phyloP scores from a whole-genome alignment of 2,113 vertebrate species.

The Numida meleagris region DNA sequence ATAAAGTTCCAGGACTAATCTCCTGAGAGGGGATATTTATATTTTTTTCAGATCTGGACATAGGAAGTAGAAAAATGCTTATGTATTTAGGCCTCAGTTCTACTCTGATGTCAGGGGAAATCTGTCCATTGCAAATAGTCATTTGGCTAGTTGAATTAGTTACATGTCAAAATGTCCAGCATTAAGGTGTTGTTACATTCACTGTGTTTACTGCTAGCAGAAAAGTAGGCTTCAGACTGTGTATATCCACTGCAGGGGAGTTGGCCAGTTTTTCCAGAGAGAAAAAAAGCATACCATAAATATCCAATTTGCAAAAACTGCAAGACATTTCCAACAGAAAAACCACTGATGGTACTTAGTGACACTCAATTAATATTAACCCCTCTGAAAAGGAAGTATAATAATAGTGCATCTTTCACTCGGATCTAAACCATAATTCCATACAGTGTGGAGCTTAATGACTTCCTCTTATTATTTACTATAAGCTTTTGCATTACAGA shows the following conservation, averaged over 20 bases:
- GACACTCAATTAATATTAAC: not conserved
- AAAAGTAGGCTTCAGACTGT: not conserved
- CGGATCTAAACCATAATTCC: not conserved
- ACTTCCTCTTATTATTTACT: not conserved
- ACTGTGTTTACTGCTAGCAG: not conserved
- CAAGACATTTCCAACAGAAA: not conserved
- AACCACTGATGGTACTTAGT: not conserved
- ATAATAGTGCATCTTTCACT: not conserved
- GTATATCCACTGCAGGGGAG: not conserved
- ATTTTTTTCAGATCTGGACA: conserved; percentile 35
- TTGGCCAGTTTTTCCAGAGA: conserved; percentile 39
- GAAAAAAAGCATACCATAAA: not conserved
- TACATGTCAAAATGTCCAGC: not conserved
- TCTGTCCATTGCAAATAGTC: not conserved
- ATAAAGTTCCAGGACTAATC: conserved; percentile 34
- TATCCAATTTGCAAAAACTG: conserved; percentile 21
- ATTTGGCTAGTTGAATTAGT: not conserved
- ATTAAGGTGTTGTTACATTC: not conserved
- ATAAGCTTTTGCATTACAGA: not conserved
- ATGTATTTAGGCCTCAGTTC: not conserved
- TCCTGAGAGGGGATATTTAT: conserved; percentile 61
- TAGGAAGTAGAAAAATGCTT: conserved; percentile 43
- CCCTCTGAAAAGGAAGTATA: not conserved
- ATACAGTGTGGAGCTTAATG: not conserved
- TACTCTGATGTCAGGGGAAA: conserved; percentile 2